Percentiles rank a stretch among this genome's conserved stretches.
Conservation (phyloP, 2,113 vertebrate genomes). For the Trematocara macrostoma region DNA sequence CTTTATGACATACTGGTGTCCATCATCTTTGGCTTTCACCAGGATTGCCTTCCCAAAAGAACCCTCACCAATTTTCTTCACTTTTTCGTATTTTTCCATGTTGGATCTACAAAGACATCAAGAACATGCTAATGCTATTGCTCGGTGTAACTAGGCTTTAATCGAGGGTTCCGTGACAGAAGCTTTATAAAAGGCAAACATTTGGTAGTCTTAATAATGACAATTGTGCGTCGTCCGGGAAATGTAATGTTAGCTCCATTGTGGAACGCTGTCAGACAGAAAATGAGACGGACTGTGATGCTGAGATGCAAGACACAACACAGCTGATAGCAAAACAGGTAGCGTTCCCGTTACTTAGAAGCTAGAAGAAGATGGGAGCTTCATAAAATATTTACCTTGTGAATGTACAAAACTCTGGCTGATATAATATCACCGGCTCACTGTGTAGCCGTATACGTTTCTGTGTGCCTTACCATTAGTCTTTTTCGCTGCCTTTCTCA, state of each 20-base stretch:
- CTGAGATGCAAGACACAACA: background rate
- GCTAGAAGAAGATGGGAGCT: background rate
- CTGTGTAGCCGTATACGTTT: rapidly evolving
- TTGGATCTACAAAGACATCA: slow-evolving; percentile 44
- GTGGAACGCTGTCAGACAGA: background rate
- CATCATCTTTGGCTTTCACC: slow-evolving; percentile 86
- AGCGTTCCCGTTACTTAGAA: background rate
- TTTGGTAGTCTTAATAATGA: background rate
- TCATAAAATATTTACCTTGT: background rate
- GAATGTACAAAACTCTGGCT: background rate
- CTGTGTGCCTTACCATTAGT: slow-evolving; percentile 46
- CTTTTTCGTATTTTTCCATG: slow-evolving; percentile 93
- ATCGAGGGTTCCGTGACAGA: background rate
- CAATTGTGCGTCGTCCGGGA: background rate
- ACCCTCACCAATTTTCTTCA: slow-evolving; percentile 94
- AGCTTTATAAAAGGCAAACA: background rate
- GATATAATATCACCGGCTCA: background rate
- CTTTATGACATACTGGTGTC: slow-evolving; percentile 93
- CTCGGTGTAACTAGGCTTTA: background rate
- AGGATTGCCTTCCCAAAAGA: slow-evolving; percentile 97
- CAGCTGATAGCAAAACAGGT: slow-evolving; percentile 4
- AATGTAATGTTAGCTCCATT: background rate
- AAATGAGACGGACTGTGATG: background rate
- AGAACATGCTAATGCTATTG: background rate
- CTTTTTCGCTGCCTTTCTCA: background rate